phyloP scores from a whole-genome alignment of 1,140 invertebrate species.

The Arion vulgaris region DNA sequence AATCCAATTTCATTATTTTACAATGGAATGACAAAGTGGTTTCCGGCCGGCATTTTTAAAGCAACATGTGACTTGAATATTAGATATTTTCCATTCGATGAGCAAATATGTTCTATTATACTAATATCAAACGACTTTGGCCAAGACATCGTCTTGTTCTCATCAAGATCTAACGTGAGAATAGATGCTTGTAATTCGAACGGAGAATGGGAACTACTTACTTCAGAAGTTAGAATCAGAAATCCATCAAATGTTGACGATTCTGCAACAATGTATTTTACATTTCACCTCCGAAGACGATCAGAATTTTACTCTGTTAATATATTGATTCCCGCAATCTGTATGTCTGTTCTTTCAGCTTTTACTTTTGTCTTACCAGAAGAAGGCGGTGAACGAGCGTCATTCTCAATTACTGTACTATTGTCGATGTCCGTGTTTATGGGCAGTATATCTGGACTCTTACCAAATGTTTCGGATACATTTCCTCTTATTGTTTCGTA shows the following conservation, averaged over 20 bases:
- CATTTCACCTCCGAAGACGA: conserved; percentile 24
- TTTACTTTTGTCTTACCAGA: conserved; percentile 76
- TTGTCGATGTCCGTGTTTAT: conserved; percentile 77
- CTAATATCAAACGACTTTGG: too few species aligned
- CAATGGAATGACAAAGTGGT: background rate
- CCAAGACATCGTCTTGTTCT: too few species aligned
- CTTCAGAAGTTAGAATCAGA: too few species aligned
- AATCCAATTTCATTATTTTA: background rate
- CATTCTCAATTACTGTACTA: conserved; percentile 75
- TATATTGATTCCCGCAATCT: conserved; percentile 75
- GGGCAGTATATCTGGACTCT: conserved; percentile 75
- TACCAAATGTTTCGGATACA: conserved; percentile 74
- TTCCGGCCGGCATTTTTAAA: background rate
- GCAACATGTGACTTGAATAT: background rate
- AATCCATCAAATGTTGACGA: too few species aligned
- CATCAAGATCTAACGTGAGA: too few species aligned
- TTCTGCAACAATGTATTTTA: background rate
- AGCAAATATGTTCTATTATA: conserved; percentile 5
- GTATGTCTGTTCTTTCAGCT: conserved; percentile 75
- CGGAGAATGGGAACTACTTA: too few species aligned
- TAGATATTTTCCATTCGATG: conserved; percentile 5
- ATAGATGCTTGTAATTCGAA: too few species aligned
- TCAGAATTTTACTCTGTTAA: conserved; percentile 73
- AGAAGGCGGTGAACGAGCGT: conserved; percentile 76
- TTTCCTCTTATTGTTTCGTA: conserved; percentile 6